phyloP scores from a whole-genome alignment of 2,797 vertebrate species.

The Falco berigora region DNA sequence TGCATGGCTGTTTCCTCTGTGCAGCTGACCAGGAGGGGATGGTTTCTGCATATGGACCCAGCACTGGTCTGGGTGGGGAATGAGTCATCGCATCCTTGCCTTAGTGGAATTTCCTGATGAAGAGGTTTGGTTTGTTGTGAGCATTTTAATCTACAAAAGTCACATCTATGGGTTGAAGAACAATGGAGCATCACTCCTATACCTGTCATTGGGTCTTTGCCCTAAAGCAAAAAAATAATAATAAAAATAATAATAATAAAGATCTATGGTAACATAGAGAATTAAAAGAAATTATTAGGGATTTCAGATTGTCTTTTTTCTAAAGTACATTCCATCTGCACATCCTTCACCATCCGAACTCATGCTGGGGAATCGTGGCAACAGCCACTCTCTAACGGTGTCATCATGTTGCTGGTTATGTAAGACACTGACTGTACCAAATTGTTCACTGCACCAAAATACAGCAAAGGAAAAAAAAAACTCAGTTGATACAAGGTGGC shows the following conservation, averaged over 20 bases:
- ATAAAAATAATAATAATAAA: too few relatives aligned
- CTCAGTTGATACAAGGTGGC: neutral
- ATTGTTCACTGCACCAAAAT: neutral
- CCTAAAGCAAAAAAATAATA: neutral
- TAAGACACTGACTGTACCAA: neutral
- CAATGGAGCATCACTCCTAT: neutral
- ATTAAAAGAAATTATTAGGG: neutral
- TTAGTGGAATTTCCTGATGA: neutral
- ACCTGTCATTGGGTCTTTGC: neutral
- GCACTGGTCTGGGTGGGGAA: neutral
- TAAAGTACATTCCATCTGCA: neutral
- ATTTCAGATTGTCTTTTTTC: neutral
- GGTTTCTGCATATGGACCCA: rapidly evolving
- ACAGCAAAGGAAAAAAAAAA: neutral
- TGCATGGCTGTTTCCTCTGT: rapidly evolving
- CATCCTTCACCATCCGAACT: neutral
- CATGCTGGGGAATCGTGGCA: neutral
- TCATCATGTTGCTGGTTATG: neutral
- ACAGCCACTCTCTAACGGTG: neutral
- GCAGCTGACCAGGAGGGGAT: neutral
- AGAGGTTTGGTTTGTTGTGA: neutral
- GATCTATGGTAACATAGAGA: neutral
- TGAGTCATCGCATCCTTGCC: rapidly evolving
- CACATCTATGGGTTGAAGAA: neutral
- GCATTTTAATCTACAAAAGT: neutral